These are phyloP conservation scores for Morinoia aosen DNA, from an alignment of 2,888 invertebrate species.

Conservation along the genomic window DNA sequence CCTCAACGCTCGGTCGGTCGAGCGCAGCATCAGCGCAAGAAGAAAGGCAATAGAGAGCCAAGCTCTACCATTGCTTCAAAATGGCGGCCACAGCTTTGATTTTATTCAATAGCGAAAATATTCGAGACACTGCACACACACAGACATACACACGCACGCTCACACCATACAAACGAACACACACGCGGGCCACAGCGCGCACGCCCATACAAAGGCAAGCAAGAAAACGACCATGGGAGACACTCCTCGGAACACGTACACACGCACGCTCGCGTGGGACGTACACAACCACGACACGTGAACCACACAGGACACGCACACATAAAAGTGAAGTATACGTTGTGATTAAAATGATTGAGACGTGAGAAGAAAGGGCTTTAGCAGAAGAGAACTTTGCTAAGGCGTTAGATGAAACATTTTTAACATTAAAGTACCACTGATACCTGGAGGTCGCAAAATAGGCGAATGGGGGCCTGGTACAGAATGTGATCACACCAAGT, in stretches of 20 bases:
- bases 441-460: not conserved
- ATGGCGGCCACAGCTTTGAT: conserved; percentile 54
- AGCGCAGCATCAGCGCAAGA: conserved; percentile 14
- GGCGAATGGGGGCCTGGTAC: not conserved
- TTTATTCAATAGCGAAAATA: conserved; percentile 54
- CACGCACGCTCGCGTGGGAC: not conserved
- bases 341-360: not conserved
- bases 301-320: not conserved
- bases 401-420: not conserved
- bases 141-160: not conserved
- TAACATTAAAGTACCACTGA: not conserved
- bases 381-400: not conserved
- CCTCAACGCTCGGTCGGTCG: not conserved
- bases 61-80: conserved; percentile 49
- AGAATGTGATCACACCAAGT: not conserved
- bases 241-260: not conserved
- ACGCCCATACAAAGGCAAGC: conserved; percentile 40
- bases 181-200: conserved; percentile 23
- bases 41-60: conserved; percentile 46
- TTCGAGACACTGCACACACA: not conserved
- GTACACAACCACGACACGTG: not conserved
- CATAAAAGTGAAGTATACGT: not conserved
- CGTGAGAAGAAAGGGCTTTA: not conserved
- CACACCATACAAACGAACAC: conserved; percentile 18
- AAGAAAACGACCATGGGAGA: conserved; percentile 13